Percentiles rank a stretch among this genome's conserved stretches.
These are phyloP conservation scores for Heliconius nattereri DNA, from an alignment of 1,140 invertebrate species.

Conservation along the genomic window DNA sequence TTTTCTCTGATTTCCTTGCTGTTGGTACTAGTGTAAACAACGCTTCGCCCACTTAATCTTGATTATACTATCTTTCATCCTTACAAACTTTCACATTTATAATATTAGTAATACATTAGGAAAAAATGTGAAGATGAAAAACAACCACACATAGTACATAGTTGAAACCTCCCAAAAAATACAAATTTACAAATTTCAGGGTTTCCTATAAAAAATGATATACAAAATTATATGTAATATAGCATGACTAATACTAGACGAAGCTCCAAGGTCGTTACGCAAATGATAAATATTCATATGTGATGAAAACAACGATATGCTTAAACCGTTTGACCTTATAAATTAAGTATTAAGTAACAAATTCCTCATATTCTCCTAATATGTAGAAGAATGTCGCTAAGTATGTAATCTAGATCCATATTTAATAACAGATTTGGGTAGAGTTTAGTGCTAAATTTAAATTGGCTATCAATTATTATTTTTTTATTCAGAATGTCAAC, in stretches of 20 bases:
- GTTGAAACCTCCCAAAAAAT: too few relatives aligned
- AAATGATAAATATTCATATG: not conserved
- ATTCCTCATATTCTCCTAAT: not conserved
- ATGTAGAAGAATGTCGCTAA: not conserved
- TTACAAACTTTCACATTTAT: too few relatives aligned
- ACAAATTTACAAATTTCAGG: not conserved
- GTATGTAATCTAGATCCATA: not conserved
- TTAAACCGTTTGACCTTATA: not conserved
- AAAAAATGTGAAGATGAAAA: too few relatives aligned
- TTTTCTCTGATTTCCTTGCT: too few relatives aligned
- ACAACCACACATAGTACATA: too few relatives aligned
- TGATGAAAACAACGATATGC: constrained; percentile 1
- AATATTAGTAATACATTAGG: too few relatives aligned
- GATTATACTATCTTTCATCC: too few relatives aligned
- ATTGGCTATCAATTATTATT: too few relatives aligned
- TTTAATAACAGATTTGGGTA: not conserved
- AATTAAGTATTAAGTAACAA: not conserved
- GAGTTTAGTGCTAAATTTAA: too few relatives aligned
- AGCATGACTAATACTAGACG: not conserved
- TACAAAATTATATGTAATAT: not conserved
- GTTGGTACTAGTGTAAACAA: too few relatives aligned
- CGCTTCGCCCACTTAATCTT: too few relatives aligned
- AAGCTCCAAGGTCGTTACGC: not conserved
- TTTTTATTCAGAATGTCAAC: too few relatives aligned
- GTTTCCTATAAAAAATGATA: not conserved